These are phyloP conservation scores for Eupristina koningsbergeri DNA, from an alignment of 1,140 invertebrate genomes.

Conservation along the genomic window DNA sequence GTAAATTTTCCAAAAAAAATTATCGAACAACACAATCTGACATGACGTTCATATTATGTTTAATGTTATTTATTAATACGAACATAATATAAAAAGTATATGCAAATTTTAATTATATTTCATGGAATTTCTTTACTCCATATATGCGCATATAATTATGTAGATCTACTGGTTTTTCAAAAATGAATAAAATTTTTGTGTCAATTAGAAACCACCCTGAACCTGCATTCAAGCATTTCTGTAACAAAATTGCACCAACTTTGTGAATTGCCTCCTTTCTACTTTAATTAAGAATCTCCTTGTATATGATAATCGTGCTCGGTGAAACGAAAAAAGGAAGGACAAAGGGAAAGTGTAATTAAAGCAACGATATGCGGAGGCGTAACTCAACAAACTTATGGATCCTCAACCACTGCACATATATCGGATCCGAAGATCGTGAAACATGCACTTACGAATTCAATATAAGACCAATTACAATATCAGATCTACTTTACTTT, in stretches of 20 bases:
- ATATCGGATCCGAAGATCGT: not conserved
- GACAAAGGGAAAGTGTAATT: slow-evolving; percentile 2
- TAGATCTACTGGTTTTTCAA: not conserved
- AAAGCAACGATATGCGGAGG: not conserved
- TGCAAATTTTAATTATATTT: not conserved
- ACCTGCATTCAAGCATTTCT: not conserved
- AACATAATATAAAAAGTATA: not conserved
- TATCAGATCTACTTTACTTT: not conserved
- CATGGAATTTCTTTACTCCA: not conserved
- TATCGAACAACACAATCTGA: not conserved
- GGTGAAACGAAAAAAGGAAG: not conserved
- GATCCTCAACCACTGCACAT: not conserved
- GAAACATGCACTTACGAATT: not conserved
- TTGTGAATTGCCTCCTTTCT: not conserved
- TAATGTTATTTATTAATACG: not conserved
- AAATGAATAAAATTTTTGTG: not conserved
- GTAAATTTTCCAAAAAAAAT: not conserved
- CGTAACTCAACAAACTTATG: not conserved
- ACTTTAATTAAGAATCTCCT: slow-evolving; percentile 11
- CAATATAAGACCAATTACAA: not conserved
- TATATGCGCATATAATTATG: not conserved
- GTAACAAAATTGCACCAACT: not conserved
- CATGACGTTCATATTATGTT: not conserved
- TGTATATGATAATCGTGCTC: not conserved
- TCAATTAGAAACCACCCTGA: not conserved